These are phyloP conservation scores for Semnornis frantzii DNA, from an alignment of 2,113 vertebrate species.

Conservation along the genomic window DNA sequence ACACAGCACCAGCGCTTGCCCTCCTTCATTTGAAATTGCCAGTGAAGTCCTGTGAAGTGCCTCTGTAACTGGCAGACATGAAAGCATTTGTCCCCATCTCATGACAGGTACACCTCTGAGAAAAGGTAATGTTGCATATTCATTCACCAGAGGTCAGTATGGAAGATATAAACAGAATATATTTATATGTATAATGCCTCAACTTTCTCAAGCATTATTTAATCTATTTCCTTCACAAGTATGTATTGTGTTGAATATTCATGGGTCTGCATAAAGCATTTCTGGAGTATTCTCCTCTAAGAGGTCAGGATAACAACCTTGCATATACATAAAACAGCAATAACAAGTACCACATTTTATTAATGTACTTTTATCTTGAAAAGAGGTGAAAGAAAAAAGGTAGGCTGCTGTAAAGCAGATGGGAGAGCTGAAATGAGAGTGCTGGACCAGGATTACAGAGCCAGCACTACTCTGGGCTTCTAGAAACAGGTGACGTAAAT, in stretches of 20 bases:
- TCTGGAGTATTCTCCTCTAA: not conserved
- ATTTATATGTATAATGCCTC: constrained; percentile 42
- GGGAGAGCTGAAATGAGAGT: not conserved
- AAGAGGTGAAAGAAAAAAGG: not conserved
- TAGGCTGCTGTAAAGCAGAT: not conserved
- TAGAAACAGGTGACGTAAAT: not conserved
- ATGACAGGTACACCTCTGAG: constrained; percentile 45
- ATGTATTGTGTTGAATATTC: constrained; percentile 52
- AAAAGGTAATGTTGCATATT: constrained; percentile 46
- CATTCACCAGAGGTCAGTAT: constrained; percentile 54
- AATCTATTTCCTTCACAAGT: constrained; percentile 54
- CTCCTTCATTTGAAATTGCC: not conserved
- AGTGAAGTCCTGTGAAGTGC: not conserved
- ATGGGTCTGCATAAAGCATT: constrained; percentile 22
- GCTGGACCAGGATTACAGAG: not conserved
- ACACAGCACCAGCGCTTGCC: not conserved
- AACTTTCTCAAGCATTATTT: constrained; percentile 55
- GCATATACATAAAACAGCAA: not conserved
- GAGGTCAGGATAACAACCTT: constrained; percentile 31
- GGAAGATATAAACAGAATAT: constrained; percentile 32
- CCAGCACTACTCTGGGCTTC: not conserved
- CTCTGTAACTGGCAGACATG: constrained; percentile 6
- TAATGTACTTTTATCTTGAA: not conserved
- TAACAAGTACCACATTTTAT: not conserved
- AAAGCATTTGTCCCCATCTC: constrained; percentile 27